Percentiles rank a stretch among this genome's conserved stretches.
Conservation (phyloP, 2,888 invertebrate genomes). For the Hemicrepidius hirtus region DNA sequence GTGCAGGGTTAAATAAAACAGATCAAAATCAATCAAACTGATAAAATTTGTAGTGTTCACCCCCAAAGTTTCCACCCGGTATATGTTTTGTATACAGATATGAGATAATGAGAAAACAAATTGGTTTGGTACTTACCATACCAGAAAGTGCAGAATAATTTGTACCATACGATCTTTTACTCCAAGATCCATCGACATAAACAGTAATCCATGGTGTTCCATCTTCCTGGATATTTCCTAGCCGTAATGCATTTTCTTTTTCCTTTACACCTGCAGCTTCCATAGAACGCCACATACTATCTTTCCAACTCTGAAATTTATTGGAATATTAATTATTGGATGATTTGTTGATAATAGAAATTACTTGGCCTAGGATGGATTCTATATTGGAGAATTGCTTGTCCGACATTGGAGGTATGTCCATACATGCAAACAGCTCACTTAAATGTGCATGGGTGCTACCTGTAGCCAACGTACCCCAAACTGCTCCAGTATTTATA, state of each 20-base stretch:
- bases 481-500: conserved; percentile 27
- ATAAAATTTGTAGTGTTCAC: too few species aligned
- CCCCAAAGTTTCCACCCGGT: too few species aligned
- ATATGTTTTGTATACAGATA: too few species aligned
- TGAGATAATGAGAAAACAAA: too few species aligned
- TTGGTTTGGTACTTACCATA: too few species aligned
- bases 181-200: conserved; percentile 58
- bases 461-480: conserved; percentile 32
- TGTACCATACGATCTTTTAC: conserved; percentile 55
- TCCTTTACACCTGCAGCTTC: background rate
- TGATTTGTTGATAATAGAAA: background rate
- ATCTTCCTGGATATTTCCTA: conserved; percentile 43
- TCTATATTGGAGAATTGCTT: background rate
- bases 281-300: background rate
- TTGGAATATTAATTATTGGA: background rate
- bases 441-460: conserved; percentile 22
- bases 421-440: conserved; percentile 16
- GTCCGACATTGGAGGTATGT: conserved; percentile 14
- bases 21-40: too few species aligned
- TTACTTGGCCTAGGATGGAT: too few species aligned
- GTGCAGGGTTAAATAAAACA: background rate
- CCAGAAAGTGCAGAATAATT: conserved; percentile 57
- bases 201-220: conserved; percentile 56
- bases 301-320: background rate
- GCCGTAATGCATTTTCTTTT: background rate